Evolutionary conservation across 2,888 invertebrate genomes (phyloP), one percentile per base, ranked within the genome.

Genomic region (Andricus quercusramuli): DNA sequence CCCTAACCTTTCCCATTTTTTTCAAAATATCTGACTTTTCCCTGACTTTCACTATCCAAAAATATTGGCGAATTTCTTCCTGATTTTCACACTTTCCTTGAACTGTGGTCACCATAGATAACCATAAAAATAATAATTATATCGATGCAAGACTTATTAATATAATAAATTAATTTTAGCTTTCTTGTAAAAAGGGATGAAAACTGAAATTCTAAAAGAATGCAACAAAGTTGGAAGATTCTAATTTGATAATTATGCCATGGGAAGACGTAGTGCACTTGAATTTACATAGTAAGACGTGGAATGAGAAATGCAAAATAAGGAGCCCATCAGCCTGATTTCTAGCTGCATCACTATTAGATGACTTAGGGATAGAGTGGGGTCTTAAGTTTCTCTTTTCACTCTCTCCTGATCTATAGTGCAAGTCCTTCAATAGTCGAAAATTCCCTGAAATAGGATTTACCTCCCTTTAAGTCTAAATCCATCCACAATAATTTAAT

Each of bases 401-500:
- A 62, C 22, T 62, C 13, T 15, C 20, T 32, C 29, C 29, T 70
- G 70, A 47, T 70, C 51, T 32, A 22, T 56, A 4, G 3, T 51
- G n/a, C 51, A 25, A 32, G 13, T 74, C 51, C 51, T 74, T 56
- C 56, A 74, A 74, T 25, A 29, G 74, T 74, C 20, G n/a, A 29
- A 74, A 56, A 74, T 74, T 56, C 74, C 51, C n/a, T 74, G 74
- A 74, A 74, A 74, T 56, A 25, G 74, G 74, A 74, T 74, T 74
- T 74, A 56, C 51, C 51, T 62, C n/a, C 74, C 51, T 56, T 74
- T 56, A 56, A 74, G 29, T 74, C 51, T 29, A 56, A 74, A 74
- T 74, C 74, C 74, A 32, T 56, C 74, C 51, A 32, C 51, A 32
- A 20, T 74, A 74, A 74, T 74, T 74, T 56, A 56, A 74, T 74